Evolutionary conservation across 2,797 vertebrate species (phyloP), one percentile per base, ranked within the genome.

Genomic region (Hozukius guyotensis): DNA sequence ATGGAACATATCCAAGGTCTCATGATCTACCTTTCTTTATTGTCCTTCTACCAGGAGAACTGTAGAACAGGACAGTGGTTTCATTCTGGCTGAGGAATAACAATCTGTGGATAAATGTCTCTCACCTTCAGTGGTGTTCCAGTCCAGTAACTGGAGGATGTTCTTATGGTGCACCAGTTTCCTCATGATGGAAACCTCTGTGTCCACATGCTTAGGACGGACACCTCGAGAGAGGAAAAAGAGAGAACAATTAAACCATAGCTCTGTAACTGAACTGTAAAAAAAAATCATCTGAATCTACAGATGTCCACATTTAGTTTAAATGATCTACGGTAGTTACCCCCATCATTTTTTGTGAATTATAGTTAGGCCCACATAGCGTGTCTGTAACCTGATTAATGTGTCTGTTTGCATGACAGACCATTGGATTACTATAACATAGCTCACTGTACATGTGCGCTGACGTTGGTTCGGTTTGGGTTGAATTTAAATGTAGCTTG

Each of bases 101-200:
- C 22, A 8, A 8, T 36, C 3, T 71, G n/a, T 4, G 38, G 16
- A 20, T 9, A 11, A 7, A 24, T 22, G n/a, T 6, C 16, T 53
- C 90, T 92, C 73, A 95, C 96, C 95, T 32, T 93, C 92, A 0
- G 66, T 46, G 5, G 84, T 86, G 84, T 95, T 96, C 95, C 95
- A 96, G 84, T 96, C 95, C 86, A 96, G 89, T 8, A 96, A 67
- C 87, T 96, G 96, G 1, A 96, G 87, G 75, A 96, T 85, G 79
- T 95, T 96, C 76, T 94, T 96, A 86, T 96, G 96, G 78, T 96
- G 92, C 6, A 90, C 71, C 83, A 96, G 92, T 59, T 96, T 96
- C 87, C 89, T 95, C 95, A 96, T 95, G 81, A 96, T 92, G 61
- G 92, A 90, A 63, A 94, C 89, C 74, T 96, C 96, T 1, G 56